Conservation (phyloP, 2,113 vertebrate genomes). For the Octodon degus region DNA sequence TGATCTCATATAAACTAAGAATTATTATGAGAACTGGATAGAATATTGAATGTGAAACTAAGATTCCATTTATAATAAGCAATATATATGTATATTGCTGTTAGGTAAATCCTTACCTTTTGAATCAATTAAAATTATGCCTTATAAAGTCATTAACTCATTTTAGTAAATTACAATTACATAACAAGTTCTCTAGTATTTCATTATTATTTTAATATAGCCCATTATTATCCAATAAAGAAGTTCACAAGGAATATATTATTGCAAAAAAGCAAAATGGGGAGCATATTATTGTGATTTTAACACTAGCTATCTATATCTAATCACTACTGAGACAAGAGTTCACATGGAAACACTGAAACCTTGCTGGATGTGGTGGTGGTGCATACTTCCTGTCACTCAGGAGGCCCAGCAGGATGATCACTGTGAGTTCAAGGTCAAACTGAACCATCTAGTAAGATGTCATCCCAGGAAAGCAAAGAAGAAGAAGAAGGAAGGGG, state of each 20-base stretch:
- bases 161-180: not conserved
- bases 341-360: not conserved
- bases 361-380: not conserved
- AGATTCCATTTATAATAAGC: not conserved
- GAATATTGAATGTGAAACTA: not conserved
- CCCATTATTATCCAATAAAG: not conserved
- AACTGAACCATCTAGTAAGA: not conserved
- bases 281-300: not conserved
- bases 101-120: not conserved
- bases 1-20: not conserved
- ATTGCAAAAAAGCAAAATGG: not conserved
- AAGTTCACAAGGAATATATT: not conserved
- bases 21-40: not conserved
- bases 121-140: not conserved
- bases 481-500: not conserved
- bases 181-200: not conserved
- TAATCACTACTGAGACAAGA: not conserved
- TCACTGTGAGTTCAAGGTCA: not conserved
- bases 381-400: not conserved
- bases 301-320: not conserved
- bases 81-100: not conserved
- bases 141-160: not conserved
- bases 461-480: not conserved
- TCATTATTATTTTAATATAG: constrained; percentile 5
- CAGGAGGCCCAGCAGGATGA: not conserved